Evolutionary conservation across 2,113 vertebrate species (phyloP), one percentile per base, ranked within the genome.

Genomic region (Phyllopteryx taeniolatus): DNA sequence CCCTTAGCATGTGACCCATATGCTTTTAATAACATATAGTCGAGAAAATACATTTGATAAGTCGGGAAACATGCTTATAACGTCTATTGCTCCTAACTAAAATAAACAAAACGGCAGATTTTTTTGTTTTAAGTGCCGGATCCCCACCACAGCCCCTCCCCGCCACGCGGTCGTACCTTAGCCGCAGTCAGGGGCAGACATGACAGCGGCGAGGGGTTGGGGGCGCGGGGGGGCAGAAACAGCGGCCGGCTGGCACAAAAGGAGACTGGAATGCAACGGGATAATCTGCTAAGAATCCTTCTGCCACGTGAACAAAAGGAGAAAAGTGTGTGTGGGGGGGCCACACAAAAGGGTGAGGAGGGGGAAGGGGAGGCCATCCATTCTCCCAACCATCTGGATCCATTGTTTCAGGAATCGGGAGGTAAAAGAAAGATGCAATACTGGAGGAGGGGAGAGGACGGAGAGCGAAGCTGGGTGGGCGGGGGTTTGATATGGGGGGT

Each of bases 371-470:
- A 8, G 79, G 79, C 66, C 86, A 81, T 86, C 88, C 84, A 82
- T 86, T 90, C 87, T 81, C 13, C 85, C 59, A 86, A 89, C 91
- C 91, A 93, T 91, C 91, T 93, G 91, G 91, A 87, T 81, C 87
- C 80, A 90, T 91, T 92, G 91, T 92, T 89, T 90, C 85, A 84
- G 76, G 73, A 76, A 70, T 8, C 27, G 73, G 72, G 63, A 42
- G 42, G 42, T 61, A 72, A 79, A 81, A 70, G 76, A 79, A 76
- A 82, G 77, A 70, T 76, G 77, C 75, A 79, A 77, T 60, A 65
- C 65, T 71, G 85, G 82, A 80, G 82, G 85, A 82, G 79, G 81
- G 77, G 76, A 70, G 65, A 57, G 73, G 9, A 64, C 62, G 4
- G 9, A n/a, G 35, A 64, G 39, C 70, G 57, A 46, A 42, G 78